Base-by-base conservation (phyloP, 2,888 invertebrate species). In the Calameuta filiformis region DNA sequence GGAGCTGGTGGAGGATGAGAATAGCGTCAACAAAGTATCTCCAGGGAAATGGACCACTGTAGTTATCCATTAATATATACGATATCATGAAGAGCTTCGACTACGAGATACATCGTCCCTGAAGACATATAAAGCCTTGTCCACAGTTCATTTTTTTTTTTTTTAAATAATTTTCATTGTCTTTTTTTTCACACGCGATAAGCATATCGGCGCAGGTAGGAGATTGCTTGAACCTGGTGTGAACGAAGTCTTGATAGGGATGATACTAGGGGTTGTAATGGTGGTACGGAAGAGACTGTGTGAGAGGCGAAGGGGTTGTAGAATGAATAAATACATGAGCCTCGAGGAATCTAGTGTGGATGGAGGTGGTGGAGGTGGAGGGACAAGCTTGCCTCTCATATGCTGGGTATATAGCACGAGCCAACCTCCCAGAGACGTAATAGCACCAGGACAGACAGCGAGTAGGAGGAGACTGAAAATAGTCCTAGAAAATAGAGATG, bases 341-440 rank as follows among this genome's bases (percentile, higher is more conserved):
- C 56, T 56, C 23, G 56, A 56, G 56, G 56, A 56, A 56, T 56
- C 56, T 56, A 23, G 56, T 23, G 23, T 56, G 23, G 56, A 56
- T 23, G 23, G 56, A 56, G 56, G 23, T 3, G 37, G 3, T 12
- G 37, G 76, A 83, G 85, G 85, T 82, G 83, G 23, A 82, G 83
- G 83, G 83, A 83, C 85, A 81, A 84, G 86, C 84, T 88, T 86
- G 85, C 84, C 84, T 85, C 86, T 86, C 89, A 88, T 88, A 88
- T 86, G 86, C 84, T 85, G 81, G 84, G 81, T 84, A 82, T 84
- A 84, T 81, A 73, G 82, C 82, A 83, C 83, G 56, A 23, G 56
- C 56, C 56, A 83, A 83, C 82, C 83, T 76, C 81, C 85, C 85
- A 85, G 86, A 87, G 84, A 86, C 83, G 87, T 88, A 89, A 89